Percentiles rank a stretch among this genome's conserved stretches.
Evolutionary conservation across 2,797 vertebrate genomes (phyloP).

Genomic region (Sarcoramphus papa): DNA sequence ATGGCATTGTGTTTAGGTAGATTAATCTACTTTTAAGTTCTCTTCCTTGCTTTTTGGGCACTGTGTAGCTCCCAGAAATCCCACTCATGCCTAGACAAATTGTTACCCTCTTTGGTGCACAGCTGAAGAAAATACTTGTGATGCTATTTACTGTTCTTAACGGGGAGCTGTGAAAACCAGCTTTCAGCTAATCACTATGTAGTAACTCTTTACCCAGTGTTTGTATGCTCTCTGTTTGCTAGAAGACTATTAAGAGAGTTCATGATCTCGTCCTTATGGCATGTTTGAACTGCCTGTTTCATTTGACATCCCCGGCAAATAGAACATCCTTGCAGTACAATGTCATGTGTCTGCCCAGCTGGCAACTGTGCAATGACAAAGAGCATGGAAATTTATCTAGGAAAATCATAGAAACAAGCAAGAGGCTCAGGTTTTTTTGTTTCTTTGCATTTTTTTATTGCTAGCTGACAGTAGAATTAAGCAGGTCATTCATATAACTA

Average conservation of each 20-base stretch:
- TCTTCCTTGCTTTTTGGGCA: neutral
- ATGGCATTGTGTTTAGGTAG: neutral
- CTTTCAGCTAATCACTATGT: neutral
- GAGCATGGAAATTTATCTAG: neutral
- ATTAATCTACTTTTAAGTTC: neutral
- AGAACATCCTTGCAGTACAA: neutral
- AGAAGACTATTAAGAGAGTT: conserved; percentile 26
- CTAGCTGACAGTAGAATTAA: neutral
- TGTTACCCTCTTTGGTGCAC: neutral
- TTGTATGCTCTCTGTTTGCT: conserved; percentile 11
- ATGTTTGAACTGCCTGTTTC: conserved; percentile 29
- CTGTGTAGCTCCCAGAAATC: neutral
- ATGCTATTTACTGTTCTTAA: neutral
- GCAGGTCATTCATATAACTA: neutral
- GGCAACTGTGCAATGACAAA: neutral
- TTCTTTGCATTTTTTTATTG: neutral
- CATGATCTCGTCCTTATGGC: conserved; percentile 24
- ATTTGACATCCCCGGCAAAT: neutral
- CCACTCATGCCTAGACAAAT: neutral
- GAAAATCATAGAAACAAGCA: neutral
- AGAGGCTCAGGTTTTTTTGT: neutral
- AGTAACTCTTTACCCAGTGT: neutral
- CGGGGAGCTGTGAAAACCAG: neutral
- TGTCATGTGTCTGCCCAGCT: neutral
- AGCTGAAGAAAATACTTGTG: neutral